Evolutionary conservation across 2,113 vertebrate genomes (phyloP).

Genomic region (Calidris pugnax): DNA sequence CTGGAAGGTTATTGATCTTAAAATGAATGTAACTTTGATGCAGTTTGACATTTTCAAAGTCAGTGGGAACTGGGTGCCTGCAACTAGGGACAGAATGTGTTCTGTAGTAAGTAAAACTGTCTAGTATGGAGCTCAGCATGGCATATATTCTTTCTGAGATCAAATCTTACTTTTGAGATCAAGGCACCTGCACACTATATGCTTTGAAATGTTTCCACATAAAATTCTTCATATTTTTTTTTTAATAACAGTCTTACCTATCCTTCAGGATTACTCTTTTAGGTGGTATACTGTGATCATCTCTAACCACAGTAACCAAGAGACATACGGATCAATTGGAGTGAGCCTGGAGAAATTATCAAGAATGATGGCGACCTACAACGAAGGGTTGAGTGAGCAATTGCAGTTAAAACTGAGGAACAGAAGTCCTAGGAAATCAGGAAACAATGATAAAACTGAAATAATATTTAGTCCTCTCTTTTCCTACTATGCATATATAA

Average conservation of each 20-base stretch:
- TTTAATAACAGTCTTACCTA: background rate
- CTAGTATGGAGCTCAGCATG: background rate
- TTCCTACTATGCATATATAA: background rate
- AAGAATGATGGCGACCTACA: background rate
- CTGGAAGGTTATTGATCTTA: conserved; percentile 30
- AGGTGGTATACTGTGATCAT: background rate
- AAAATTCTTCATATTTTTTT: background rate
- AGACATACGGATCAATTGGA: background rate
- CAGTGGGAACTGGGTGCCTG: background rate
- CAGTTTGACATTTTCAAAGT: conserved; percentile 53
- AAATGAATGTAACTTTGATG: conserved; percentile 50
- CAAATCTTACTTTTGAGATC: background rate
- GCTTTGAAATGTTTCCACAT: background rate
- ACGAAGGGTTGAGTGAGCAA: background rate
- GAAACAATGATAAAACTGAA: background rate
- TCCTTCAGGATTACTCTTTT: background rate
- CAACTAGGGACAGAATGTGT: background rate
- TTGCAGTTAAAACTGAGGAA: background rate
- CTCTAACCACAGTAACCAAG: background rate
- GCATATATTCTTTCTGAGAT: background rate
- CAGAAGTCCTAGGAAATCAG: background rate
- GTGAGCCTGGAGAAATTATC: background rate
- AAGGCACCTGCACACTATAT: background rate
- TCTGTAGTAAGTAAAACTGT: background rate
- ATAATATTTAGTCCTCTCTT: background rate